Conservation (phyloP, 37 sponge, comb jelly and placozoan genomes). For the Aplysina aerophoba region DNA sequence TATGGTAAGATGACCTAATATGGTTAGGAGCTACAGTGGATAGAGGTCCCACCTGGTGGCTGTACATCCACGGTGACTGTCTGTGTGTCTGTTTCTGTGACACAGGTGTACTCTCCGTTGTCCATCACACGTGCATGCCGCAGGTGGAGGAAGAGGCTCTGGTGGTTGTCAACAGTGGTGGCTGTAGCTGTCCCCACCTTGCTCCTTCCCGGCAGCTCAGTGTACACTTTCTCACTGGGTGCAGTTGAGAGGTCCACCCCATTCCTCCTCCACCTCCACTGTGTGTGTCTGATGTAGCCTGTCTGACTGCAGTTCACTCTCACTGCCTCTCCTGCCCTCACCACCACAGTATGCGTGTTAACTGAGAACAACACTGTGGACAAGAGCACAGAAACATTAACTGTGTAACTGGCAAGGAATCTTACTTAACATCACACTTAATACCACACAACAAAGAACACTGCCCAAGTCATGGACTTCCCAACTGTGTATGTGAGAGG, state of each 20-base stretch:
- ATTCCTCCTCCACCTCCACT: background rate
- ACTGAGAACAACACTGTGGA: background rate
- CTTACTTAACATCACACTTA: too few relatives aligned
- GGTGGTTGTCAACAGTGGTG: background rate
- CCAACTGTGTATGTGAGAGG: too few relatives aligned
- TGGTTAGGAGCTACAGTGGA: background rate
- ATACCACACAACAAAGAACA: too few relatives aligned
- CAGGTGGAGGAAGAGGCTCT: background rate
- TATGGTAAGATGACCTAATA: too few relatives aligned
- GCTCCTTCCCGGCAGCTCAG: background rate
- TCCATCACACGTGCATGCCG: background rate
- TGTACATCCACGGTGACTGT: background rate
- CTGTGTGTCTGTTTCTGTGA: too few relatives aligned
- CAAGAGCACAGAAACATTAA: too few relatives aligned
- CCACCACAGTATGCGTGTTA: background rate
- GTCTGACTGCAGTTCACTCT: slow-evolving; percentile 4
- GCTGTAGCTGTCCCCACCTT: background rate
- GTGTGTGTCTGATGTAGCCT: slow-evolving; percentile 10
- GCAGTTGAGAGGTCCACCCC: background rate
- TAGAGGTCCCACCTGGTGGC: background rate
- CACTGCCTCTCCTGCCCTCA: background rate
- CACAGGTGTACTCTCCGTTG: background rate
- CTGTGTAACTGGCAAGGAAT: too few relatives aligned
- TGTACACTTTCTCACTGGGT: background rate
- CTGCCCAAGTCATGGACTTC: too few relatives aligned